Base-by-base conservation (phyloP, 2,888 invertebrate genomes). In the Nemotelus nigrinus region DNA sequence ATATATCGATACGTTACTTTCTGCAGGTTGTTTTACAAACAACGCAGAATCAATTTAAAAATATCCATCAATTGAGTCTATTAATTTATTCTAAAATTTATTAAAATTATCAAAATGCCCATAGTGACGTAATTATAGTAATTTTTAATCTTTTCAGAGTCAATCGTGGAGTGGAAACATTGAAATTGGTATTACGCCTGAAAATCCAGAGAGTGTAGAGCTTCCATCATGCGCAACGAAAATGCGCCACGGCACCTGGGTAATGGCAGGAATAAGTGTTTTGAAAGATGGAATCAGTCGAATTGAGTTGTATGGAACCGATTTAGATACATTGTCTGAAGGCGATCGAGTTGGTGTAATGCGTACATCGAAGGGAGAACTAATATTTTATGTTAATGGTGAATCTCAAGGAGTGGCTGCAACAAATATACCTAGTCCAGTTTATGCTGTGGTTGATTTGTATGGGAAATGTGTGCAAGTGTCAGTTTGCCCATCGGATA, bases 321-420 rank as follows among this genome's bases (percentile, higher is more conserved):
- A 96, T 87, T 88, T 97, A 79, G 96, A 96, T 83, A 91, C 92
- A 63, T 89, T 97, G 72, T 91, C 90, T 79, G 95, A 95, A 87
- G 94, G 94, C 71, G 95, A 95, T 84, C 91, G 92, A 78, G 89
- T 97, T 64, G 97, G 96, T 67, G 93, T 97, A 3, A 92, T 95
- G 91, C 90, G 93, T 83, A 94, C 94, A 45, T 90, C 91, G 74
- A 92, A 93, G 87, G 93, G 93, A 6, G 95, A 96, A 83, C 88
- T 98, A 78, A 90, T 96, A 83, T 96, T 97, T 86, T 96, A 92
- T 85, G 90, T 97, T 39, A 97, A 97, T 86, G 96, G 96, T 2
- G 91, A 93, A 82, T 94, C 96, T 43, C 95, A 96, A 85, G 97
- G 97, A 0, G 90, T 95, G 55, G 97, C 96, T 2, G 95, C 94